Evolutionary conservation across 1,140 invertebrate genomes (phyloP).

Genomic region (Apis laboriosa): DNA sequence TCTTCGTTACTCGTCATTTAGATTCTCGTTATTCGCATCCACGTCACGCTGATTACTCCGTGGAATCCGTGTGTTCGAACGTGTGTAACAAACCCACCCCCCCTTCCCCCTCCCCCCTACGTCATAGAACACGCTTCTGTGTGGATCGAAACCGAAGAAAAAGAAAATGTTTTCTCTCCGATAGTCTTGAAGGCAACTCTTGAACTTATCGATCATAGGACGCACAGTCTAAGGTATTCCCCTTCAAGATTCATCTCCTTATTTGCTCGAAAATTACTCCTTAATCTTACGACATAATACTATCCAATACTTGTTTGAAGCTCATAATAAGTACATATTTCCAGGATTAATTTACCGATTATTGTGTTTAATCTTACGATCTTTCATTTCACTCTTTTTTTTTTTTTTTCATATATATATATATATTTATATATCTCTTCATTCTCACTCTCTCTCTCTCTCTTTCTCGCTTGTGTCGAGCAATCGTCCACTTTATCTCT

Average conservation of each 20-base stretch:
- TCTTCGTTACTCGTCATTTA: conserved; percentile 9
- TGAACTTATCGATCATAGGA: conserved; percentile 11
- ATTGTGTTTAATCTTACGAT: conserved; percentile 68
- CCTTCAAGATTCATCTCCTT: conserved; percentile 1
- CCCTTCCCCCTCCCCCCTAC: no score
- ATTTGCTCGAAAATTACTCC: conserved; percentile 24
- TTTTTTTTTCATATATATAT: conserved; percentile 22
- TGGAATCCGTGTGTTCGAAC: conserved; percentile 18
- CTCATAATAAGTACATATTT: conserved; percentile 80
- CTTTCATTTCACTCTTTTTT: neutral
- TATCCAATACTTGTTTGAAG: conserved; percentile 80
- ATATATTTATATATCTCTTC: conserved; percentile 26
- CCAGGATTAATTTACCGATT: conserved; percentile 75
- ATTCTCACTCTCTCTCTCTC: conserved; percentile 24
- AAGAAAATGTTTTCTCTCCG: neutral
- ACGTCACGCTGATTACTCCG: conserved; percentile 12
- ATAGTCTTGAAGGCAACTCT: neutral
- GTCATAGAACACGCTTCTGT: neutral
- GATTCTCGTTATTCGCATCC: neutral
- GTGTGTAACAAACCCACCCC: neutral
- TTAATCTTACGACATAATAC: conserved; percentile 74
- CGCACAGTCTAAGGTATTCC: conserved; percentile 5
- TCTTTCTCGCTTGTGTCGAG: neutral
- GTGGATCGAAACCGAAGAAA: neutral
- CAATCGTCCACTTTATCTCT: conserved; percentile 19